A percentile compares a stretch with the other conserved stretches of the same genome.
phyloP scores from a whole-genome alignment of 2,797 vertebrate species.

The Amniataba percoides region DNA sequence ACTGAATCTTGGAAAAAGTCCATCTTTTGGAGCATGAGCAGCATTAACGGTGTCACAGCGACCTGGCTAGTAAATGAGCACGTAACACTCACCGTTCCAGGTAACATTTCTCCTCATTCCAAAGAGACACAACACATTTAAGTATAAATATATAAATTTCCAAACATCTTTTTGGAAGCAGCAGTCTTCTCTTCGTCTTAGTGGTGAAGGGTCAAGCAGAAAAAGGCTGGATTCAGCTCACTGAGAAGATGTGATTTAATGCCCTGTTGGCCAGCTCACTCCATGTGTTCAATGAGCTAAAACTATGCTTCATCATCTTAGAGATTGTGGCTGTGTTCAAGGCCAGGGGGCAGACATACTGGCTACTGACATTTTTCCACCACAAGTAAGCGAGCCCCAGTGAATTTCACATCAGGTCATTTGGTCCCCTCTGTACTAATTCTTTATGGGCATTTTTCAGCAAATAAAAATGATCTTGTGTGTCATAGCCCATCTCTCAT shows the following conservation, averaged over 20 bases:
- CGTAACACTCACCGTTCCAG: background rate
- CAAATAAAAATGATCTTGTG: background rate
- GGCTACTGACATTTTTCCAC: slow-evolving; percentile 13
- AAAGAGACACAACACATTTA: slow-evolving; percentile 1
- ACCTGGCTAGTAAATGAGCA: slow-evolving; percentile 9
- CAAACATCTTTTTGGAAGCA: background rate
- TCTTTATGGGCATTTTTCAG: background rate
- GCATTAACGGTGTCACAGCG: slow-evolving; percentile 10
- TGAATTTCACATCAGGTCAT: slow-evolving; percentile 18
- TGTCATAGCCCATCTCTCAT: background rate
- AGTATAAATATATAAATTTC: background rate
- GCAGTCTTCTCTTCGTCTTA: background rate
- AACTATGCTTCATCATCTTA: slow-evolving; percentile 14
- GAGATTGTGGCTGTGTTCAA: background rate
- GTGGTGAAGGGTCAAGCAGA: slow-evolving; percentile 4
- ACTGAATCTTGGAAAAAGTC: slow-evolving; percentile 22
- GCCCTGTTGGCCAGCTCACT: slow-evolving; percentile 12
- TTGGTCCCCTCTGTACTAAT: slow-evolving; percentile 6
- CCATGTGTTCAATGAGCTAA: slow-evolving; percentile 9
- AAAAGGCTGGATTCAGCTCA: slow-evolving; percentile 20
- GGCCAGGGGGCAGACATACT: slow-evolving; percentile 11
- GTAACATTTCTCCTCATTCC: slow-evolving; percentile 4
- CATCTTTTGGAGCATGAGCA: slow-evolving; percentile 11
- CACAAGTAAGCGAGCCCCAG: background rate
- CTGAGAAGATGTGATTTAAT: slow-evolving; percentile 47